Conservation (phyloP, 2,888 invertebrate genomes). For the Microctonus brassicae region DNA sequence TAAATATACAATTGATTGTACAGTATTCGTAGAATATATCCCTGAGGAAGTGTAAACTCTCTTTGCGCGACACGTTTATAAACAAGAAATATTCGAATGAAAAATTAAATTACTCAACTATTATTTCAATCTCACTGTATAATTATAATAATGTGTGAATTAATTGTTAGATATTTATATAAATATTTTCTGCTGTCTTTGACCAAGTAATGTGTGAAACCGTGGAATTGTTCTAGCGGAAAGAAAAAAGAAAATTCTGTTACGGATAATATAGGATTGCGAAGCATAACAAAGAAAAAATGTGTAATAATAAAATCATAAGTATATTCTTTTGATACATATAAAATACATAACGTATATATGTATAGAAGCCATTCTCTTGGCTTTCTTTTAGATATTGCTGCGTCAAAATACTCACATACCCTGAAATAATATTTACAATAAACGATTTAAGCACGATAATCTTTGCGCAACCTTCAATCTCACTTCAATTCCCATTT, state of each 20-base stretch:
- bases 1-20: constrained; percentile 4
- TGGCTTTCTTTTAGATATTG: not conserved
- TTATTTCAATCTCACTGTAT: not conserved
- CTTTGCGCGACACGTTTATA: constrained; percentile 1
- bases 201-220: not conserved
- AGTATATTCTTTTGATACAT: not conserved
- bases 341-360: too few relatives aligned
- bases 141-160: not conserved
- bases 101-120: constrained; percentile 13
- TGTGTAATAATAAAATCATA: not conserved
- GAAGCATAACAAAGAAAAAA: not conserved
- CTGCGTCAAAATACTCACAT: not conserved
- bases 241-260: not conserved
- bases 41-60: constrained; percentile 11
- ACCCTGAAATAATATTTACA: not conserved
- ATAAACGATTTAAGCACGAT: too few relatives aligned
- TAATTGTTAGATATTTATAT: not conserved
- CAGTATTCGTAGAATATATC: constrained; percentile 26
- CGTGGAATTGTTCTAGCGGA: not conserved
- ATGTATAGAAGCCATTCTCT: not conserved
- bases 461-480: too few relatives aligned
- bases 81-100: not conserved
- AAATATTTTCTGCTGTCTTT: not conserved
- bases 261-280: not conserved
- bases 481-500: too few relatives aligned